These are phyloP conservation scores for Uropsilus gracilis DNA, from an alignment of 2,113 vertebrate species.

Conservation along the genomic window DNA sequence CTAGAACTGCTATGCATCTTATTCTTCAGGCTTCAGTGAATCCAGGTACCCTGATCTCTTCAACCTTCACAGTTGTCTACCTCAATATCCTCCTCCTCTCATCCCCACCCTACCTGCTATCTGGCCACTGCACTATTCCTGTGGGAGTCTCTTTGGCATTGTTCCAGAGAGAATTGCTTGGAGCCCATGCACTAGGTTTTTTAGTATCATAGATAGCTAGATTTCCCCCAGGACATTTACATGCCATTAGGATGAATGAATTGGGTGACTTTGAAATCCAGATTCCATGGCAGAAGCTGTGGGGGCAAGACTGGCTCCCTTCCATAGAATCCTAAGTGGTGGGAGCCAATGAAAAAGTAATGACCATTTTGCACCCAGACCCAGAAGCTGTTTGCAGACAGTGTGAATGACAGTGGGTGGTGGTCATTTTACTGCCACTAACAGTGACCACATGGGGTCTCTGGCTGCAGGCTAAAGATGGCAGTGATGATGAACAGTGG, in stretches of 20 bases:
- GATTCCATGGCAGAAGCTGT: too few relatives aligned
- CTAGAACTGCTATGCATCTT: not conserved
- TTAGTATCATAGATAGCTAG: too few relatives aligned
- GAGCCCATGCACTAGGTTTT: not conserved
- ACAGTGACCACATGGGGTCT: too few relatives aligned
- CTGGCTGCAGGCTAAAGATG: too few relatives aligned
- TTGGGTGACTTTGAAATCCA: not conserved
- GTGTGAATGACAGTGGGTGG: too few relatives aligned
- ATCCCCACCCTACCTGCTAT: not conserved
- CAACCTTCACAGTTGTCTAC: rapidly evolving
- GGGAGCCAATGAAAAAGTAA: too few relatives aligned
- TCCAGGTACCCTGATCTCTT: not conserved
- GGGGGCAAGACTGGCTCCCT: too few relatives aligned
- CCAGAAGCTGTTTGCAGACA: too few relatives aligned
- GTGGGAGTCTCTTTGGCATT: conserved; percentile 81
- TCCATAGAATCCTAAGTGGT: too few relatives aligned
- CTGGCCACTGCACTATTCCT: not conserved
- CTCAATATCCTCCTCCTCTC: not conserved
- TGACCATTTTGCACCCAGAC: too few relatives aligned
- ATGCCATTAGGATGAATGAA: not conserved
- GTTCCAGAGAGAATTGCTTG: not conserved
- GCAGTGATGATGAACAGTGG: too few relatives aligned
- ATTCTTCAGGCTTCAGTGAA: not conserved
- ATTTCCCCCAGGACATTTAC: not conserved
- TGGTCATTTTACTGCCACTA: too few relatives aligned